phyloP scores from a whole-genome alignment of 2,113 vertebrate species.

The Lepidiolamprologus cunningtoni region DNA sequence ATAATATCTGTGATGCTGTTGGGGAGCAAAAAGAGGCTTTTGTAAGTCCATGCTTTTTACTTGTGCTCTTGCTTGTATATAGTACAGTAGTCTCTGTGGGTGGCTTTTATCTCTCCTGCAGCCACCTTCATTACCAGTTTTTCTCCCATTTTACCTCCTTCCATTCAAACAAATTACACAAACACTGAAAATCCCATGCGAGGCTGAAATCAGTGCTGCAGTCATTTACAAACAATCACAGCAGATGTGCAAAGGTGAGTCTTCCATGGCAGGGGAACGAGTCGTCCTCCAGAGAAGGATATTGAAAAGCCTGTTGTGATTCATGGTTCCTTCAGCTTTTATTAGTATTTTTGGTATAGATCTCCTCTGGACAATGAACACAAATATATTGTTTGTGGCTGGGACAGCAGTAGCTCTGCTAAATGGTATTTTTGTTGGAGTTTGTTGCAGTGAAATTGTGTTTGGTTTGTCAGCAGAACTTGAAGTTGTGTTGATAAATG shows the following conservation, averaged over 20 bases:
- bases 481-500: not conserved
- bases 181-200: slow-evolving; percentile 15
- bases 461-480: not conserved
- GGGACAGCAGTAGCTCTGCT: not conserved
- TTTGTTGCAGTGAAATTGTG: not conserved
- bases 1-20: not conserved
- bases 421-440: not conserved
- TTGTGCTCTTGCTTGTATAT: not conserved
- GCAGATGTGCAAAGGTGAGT: slow-evolving; percentile 12
- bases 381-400: not conserved
- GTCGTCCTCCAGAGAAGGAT: not conserved
- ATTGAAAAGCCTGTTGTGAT: slow-evolving; percentile 15
- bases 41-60: not conserved
- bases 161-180: slow-evolving; percentile 42
- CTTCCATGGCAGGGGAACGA: not conserved
- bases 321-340: not conserved
- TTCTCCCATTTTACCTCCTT: slow-evolving; percentile 24
- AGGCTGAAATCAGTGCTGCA: slow-evolving; percentile 36
- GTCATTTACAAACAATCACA: slow-evolving; percentile 48
- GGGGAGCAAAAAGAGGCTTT: not conserved
- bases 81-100: not conserved
- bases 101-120: slow-evolving; percentile 33
- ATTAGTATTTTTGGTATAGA: not conserved
- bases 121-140: slow-evolving; percentile 23
- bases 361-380: not conserved